Base-by-base conservation (phyloP, 92 coral and sea anemone genomes). In the Umimayanthus chanpuru region DNA sequence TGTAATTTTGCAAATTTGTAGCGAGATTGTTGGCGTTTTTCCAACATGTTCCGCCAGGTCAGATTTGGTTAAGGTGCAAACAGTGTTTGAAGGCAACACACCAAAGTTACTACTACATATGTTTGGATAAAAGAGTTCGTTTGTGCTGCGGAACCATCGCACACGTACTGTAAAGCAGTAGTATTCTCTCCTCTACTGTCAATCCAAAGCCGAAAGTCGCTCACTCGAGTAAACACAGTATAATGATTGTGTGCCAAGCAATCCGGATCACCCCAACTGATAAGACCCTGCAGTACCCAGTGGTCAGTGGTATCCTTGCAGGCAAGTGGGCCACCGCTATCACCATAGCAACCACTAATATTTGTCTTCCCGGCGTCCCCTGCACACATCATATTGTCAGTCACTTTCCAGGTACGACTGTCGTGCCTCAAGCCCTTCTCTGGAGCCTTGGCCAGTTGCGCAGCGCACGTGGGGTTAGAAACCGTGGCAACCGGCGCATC, bases 281-380 rank as follows among this genome's bases (percentile, higher is more conserved):
- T 92, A n/a, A 91, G 77, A n/a, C 93, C 93, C 68, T 91, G 89
- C 92, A 88, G 89, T 47, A 88, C 83, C 89, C 89, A 91, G 64
- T 56, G 89, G 50, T 81, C 93, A 61, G 86, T 58, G 80, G 83
- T 26, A 67, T 91, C 79, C 81, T 85, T 75, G 65, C 93, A 91
- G 32, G 89, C 93, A 55, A 91, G 86, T 32, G 93, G 93, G 16
- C 93, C 93, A 49, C 93, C 93, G 79, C 93, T 91, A 77, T 91
- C 93, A 70, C 93, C 93, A 85, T 88, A 91, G 83, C 93, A 91
- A 29, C 82, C 92, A 23, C 93, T 89, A 18, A 3, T 79, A 30
- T 47, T 77, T 16, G 91, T 88, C 77, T 91, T 89, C 49, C 93
- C 93, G 21, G 91, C 92, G 58, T 91, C 92, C 20, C 93, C 93